phyloP scores from a whole-genome alignment of 2,888 invertebrate genomes.

The Eupithecia pulchellata region DNA sequence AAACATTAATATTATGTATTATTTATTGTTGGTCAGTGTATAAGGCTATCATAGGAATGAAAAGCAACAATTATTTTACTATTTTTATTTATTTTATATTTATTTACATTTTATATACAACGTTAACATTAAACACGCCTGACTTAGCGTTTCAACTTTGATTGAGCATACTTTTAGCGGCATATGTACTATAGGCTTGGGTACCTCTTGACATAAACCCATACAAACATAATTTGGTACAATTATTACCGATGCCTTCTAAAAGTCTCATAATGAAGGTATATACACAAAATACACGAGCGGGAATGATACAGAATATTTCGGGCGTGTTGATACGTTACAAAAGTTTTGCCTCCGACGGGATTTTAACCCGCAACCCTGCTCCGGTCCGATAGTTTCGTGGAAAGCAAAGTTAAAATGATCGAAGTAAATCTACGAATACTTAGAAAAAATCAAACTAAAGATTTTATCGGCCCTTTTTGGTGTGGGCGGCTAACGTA shows the following conservation, averaged over 20 bases:
- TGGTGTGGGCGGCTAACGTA: no score
- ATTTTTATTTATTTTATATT: slow-evolving; percentile 78
- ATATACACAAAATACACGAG: slow-evolving; percentile 70
- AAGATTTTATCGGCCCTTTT: neutral
- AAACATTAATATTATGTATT: neutral
- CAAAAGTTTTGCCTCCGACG: slow-evolving; percentile 22
- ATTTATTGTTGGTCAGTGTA: neutral
- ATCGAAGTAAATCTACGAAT: no score
- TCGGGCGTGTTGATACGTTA: slow-evolving; percentile 67
- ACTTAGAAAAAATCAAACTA: neutral
- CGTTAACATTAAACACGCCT: slow-evolving; percentile 68
- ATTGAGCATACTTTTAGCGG: slow-evolving; percentile 72
- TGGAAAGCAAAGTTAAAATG: neutral
- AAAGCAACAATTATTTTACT: slow-evolving; percentile 39
- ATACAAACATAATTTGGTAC: neutral
- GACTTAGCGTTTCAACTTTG: slow-evolving; percentile 62
- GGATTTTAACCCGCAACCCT: neutral
- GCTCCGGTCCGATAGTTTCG: neutral
- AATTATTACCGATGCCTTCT: slow-evolving; percentile 21
- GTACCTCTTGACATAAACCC: neutral
- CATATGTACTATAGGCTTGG: slow-evolving; percentile 13
- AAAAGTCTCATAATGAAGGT: slow-evolving; percentile 57
- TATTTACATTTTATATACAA: slow-evolving; percentile 84
- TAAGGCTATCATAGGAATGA: slow-evolving; percentile 5
- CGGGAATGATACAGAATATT: slow-evolving; percentile 75